Conservation (phyloP, 2,888 invertebrate genomes). For the Ophraella communa region DNA sequence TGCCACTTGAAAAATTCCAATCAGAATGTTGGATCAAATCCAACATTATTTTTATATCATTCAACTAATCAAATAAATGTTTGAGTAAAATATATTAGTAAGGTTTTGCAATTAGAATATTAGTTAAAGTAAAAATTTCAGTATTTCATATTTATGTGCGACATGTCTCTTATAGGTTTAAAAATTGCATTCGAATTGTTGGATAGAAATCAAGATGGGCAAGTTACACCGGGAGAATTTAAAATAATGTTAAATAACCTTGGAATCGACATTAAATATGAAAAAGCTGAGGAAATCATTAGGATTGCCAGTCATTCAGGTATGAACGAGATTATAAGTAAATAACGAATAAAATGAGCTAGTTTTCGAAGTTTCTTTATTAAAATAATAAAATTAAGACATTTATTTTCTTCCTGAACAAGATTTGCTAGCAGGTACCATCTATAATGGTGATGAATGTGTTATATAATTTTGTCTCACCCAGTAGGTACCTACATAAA, state of each 20-base stretch:
- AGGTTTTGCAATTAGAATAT: constrained; percentile 14
- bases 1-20: not conserved
- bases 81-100: not conserved
- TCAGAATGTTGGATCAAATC: not conserved
- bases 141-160: not conserved
- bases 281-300: constrained; percentile 75
- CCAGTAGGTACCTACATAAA: no score
- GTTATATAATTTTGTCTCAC: no score
- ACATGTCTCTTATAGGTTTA: constrained; percentile 64
- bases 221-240: constrained; percentile 76
- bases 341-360: no score
- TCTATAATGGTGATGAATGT: no score
- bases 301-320: constrained; percentile 72
- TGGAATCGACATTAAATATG: constrained; percentile 77
- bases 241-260: constrained; percentile 81
- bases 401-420: no score
- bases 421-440: no score
- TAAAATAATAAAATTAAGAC: no score
- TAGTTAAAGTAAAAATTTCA: not conserved
- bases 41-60: constrained; percentile 1
- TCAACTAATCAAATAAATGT: not conserved
- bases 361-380: no score
- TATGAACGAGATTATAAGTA: constrained; percentile 20
- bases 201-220: constrained; percentile 80
- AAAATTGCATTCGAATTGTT: constrained; percentile 79